These are phyloP conservation scores for Sarcophaga peregrina DNA, from an alignment of 1,140 invertebrate genomes.

Conservation along the genomic window DNA sequence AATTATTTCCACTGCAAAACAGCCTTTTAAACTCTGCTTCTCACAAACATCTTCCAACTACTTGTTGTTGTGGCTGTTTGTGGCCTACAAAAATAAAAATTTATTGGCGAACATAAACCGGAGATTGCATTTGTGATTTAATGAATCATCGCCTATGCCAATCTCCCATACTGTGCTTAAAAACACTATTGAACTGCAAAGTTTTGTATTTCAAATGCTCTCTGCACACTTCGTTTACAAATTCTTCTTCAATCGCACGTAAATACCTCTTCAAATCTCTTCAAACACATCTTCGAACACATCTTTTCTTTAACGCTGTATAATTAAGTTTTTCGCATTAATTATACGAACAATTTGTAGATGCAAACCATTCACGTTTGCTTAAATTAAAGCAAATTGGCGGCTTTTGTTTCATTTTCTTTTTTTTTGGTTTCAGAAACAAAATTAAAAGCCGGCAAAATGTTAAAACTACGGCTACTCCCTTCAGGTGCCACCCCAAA, in stretches of 20 bases:
- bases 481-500: slow-evolving; percentile 9
- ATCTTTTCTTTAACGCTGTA: background rate
- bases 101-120: background rate
- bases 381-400: background rate
- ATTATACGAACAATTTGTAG: slow-evolving; percentile 27
- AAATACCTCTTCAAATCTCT: background rate
- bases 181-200: no score
- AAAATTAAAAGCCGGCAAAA: slow-evolving; percentile 33
- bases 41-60: no score
- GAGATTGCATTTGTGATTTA: slow-evolving; percentile 14
- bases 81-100: background rate
- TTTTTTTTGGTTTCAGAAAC: background rate
- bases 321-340: slow-evolving; percentile 42
- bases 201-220: no score
- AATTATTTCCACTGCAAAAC: no score
- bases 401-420: slow-evolving; percentile 32
- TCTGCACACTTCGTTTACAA: no score
- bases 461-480: slow-evolving; percentile 34
- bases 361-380: background rate
- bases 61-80: no score
- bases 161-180: background rate
- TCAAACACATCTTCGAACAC: background rate
- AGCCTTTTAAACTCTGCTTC: no score
- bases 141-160: slow-evolving; percentile 16
- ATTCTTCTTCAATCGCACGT: no score